Evolutionary conservation across 2,888 invertebrate species (phyloP).

Genomic region (Trissolcus brochymenae): DNA sequence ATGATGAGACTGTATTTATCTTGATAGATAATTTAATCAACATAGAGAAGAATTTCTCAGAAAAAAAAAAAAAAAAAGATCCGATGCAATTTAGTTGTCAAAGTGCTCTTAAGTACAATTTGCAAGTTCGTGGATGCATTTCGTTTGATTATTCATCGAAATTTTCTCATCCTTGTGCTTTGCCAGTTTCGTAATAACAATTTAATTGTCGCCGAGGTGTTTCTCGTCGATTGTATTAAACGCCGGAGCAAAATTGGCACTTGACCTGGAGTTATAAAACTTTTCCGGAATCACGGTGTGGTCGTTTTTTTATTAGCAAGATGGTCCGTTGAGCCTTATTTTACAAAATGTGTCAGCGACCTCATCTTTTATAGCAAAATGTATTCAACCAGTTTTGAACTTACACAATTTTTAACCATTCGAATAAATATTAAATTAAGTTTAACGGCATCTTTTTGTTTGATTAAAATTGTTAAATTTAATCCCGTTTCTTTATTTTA

Average conservation of each 20-base stretch:
- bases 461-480: constrained; percentile 1
- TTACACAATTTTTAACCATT: too few species aligned
- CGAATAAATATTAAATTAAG: too few species aligned
- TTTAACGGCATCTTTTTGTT: too few species aligned
- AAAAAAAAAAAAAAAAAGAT: background rate
- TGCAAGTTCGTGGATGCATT: background rate
- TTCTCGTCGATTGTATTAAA: constrained; percentile 17
- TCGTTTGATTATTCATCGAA: constrained; percentile 19
- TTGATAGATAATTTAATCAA: too few species aligned
- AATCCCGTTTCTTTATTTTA: constrained; percentile 1
- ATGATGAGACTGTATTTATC: too few species aligned
- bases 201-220: constrained; percentile 12
- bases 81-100: constrained; percentile 10
- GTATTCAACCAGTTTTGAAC: constrained; percentile 19
- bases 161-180: constrained; percentile 17
- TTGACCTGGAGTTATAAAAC: constrained; percentile 36
- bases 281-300: constrained; percentile 26
- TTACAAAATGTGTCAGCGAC: constrained; percentile 14
- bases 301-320: constrained; percentile 34
- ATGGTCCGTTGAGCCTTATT: constrained; percentile 30
- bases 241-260: constrained; percentile 26
- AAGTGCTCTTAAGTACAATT: constrained; percentile 15
- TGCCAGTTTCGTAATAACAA: constrained; percentile 5
- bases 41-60: too few species aligned
- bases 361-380: constrained; percentile 7